Conservation (phyloP, 1,140 invertebrate species). For the Drosophila cardini region DNA sequence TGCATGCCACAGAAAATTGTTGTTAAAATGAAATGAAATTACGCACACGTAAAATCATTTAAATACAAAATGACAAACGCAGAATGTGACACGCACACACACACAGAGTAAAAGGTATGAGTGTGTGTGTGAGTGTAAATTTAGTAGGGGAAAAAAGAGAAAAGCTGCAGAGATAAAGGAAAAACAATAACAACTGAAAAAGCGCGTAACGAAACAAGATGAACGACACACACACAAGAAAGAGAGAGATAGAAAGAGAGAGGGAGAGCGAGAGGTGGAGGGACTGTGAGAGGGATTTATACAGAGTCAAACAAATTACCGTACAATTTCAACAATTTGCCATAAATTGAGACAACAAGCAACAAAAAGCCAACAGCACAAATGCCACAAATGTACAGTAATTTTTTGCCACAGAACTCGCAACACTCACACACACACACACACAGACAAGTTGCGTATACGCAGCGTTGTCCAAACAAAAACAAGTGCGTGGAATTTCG, state of each 20-base stretch:
- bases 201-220: conserved; percentile 50
- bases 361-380: conserved; percentile 68
- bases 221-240: conserved; percentile 44
- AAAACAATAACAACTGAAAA: conserved; percentile 62
- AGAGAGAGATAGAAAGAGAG: conserved; percentile 19
- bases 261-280: conserved; percentile 11
- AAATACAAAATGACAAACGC: conserved; percentile 60
- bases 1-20: conserved; percentile 60
- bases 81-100: conserved; percentile 31
- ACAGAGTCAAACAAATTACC: conserved; percentile 67
- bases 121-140: conserved; percentile 6
- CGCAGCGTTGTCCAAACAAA: conserved; percentile 54
- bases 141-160: conserved; percentile 18
- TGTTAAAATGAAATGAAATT: conserved; percentile 71
- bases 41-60: conserved; percentile 71
- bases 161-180: conserved; percentile 25
- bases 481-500: conserved; percentile 69
- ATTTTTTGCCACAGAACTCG: conserved; percentile 71
- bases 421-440: conserved; percentile 40
- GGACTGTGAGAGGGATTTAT: conserved; percentile 4
- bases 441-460: conserved; percentile 60
- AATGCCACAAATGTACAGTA: conserved; percentile 79
- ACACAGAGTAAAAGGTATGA: not conserved
- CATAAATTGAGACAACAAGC: conserved; percentile 83
- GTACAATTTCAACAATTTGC: conserved; percentile 81